phyloP scores from a whole-genome alignment of 2,113 vertebrate species.

The Telmatochromis sp. region DNA sequence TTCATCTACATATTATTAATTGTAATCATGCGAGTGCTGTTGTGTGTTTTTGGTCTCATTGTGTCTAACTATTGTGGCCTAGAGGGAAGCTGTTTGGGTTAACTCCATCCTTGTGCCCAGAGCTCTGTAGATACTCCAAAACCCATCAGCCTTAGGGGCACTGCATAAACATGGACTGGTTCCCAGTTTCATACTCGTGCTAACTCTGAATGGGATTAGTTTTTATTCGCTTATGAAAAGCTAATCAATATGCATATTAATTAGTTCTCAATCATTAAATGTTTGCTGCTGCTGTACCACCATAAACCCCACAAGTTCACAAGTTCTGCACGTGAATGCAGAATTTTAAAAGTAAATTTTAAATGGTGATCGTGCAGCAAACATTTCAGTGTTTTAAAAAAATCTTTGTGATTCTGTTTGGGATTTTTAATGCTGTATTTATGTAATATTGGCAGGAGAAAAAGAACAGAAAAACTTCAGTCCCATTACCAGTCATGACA shows the following conservation, averaged over 20 bases:
- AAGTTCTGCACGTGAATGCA: background rate
- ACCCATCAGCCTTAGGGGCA: constrained; percentile 10
- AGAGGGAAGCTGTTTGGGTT: background rate
- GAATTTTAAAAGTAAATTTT: background rate
- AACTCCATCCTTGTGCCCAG: background rate
- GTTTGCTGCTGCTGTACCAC: background rate
- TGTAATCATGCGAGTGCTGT: background rate
- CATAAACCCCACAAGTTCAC: background rate
- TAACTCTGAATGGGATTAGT: background rate
- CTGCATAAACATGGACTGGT: background rate
- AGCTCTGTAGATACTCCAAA: background rate
- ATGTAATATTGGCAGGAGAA: background rate
- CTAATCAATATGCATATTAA: background rate
- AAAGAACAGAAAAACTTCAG: background rate
- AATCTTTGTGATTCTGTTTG: background rate
- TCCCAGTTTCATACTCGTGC: background rate
- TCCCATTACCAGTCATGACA: background rate
- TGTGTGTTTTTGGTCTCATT: background rate
- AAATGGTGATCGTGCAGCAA: background rate
- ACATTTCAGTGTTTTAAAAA: background rate
- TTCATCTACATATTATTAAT: background rate
- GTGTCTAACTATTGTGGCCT: background rate
- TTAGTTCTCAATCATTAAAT: background rate
- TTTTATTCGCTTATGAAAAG: background rate
- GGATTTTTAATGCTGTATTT: background rate